Conservation (phyloP, 2,888 invertebrate species). For the Bellardia bayeri region DNA sequence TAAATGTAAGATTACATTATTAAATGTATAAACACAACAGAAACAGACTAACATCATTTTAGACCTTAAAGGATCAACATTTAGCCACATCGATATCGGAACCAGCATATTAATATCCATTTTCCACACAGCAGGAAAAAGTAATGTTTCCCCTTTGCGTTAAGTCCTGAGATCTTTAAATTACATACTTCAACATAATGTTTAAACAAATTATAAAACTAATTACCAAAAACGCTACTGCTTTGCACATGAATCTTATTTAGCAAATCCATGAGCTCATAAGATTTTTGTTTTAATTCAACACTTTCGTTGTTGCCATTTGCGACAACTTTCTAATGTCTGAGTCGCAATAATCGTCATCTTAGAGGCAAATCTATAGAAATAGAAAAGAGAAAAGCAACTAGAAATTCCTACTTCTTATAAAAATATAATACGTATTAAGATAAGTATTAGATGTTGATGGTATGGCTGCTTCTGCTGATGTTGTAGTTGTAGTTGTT, state of each 20-base stretch:
- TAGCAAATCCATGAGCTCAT: not conserved
- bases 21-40: too few relatives aligned
- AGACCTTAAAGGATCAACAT: too few relatives aligned
- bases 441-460: slow-evolving; percentile 17
- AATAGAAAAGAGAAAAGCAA: not conserved
- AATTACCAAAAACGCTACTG: slow-evolving; percentile 1
- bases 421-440: slow-evolving; percentile 12
- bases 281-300: slow-evolving; percentile 35
- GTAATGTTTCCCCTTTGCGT: too few relatives aligned
- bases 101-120: too few relatives aligned
- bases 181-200: too few relatives aligned
- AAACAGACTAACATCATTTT: too few relatives aligned
- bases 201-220: not conserved
- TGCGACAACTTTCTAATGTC: slow-evolving; percentile 16
- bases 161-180: too few relatives aligned
- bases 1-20: too few relatives aligned
- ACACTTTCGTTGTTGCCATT: slow-evolving; percentile 3
- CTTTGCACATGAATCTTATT: not conserved
- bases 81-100: too few relatives aligned
- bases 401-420: slow-evolving; percentile 26
- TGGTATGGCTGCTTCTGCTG: not conserved
- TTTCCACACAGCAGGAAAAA: too few relatives aligned
- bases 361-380: slow-evolving; percentile 10
- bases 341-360: slow-evolving; percentile 3
- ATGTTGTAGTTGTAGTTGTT: slow-evolving; percentile 19